Evolutionary conservation across 2,888 invertebrate genomes (phyloP).

Genomic region (Parochlus steinenii): DNA sequence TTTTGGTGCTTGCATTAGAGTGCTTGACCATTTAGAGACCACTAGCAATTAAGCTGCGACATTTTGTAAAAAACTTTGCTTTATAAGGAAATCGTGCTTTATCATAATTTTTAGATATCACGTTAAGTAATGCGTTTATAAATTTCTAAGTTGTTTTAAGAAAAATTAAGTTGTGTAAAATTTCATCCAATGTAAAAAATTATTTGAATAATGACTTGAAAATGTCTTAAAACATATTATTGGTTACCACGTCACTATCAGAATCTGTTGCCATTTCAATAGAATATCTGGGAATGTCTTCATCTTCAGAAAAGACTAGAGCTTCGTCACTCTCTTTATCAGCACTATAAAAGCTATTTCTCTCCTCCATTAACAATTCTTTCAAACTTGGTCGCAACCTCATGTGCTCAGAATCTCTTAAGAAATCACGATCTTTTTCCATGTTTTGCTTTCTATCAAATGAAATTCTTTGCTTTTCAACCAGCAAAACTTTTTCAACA

Average conservation of each 20-base stretch:
- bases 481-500: conserved; percentile 19
- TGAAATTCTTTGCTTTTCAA: conserved; percentile 28
- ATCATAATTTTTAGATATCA: neutral
- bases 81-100: neutral
- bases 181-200: neutral
- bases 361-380: conserved; percentile 23
- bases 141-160: neutral
- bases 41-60: no score
- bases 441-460: conserved; percentile 29
- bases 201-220: neutral
- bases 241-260: conserved; percentile 31
- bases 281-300: conserved; percentile 33
- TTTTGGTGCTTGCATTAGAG: no score
- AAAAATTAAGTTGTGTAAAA: neutral
- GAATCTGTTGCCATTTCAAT: conserved; percentile 29
- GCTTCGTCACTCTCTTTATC: conserved; percentile 40
- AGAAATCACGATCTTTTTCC: conserved; percentile 27
- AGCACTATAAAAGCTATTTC: conserved; percentile 41
- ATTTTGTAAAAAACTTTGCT: neutral
- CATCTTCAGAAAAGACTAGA: conserved; percentile 43
- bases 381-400: conserved; percentile 15
- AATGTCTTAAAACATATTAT: neutral
- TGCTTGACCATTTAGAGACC: no score
- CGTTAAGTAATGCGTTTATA: neutral
- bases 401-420: conserved; percentile 24